These are phyloP conservation scores for Germaria angustata DNA, from an alignment of 2,888 invertebrate species.

Conservation along the genomic window DNA sequence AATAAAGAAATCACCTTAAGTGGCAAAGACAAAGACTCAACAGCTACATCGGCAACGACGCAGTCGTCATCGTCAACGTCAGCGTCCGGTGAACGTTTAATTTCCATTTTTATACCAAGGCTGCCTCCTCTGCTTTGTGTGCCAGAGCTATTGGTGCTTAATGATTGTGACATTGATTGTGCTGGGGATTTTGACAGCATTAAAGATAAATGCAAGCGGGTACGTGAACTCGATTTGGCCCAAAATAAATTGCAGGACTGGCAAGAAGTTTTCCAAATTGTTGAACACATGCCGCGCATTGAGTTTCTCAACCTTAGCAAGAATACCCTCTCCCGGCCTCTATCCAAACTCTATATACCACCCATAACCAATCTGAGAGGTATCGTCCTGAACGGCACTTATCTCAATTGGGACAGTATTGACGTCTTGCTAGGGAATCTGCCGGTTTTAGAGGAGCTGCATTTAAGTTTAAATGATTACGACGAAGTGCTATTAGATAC, in stretches of 20 bases:
- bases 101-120: constrained; percentile 93
- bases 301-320: constrained; percentile 95
- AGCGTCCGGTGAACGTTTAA: constrained; percentile 79
- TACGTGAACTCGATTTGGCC: constrained; percentile 96
- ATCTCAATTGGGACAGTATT: constrained; percentile 91
- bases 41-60: background rate
- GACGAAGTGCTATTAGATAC: constrained; percentile 86
- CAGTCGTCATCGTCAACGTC: constrained; percentile 2
- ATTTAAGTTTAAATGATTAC: constrained; percentile 95
- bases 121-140: constrained; percentile 87
- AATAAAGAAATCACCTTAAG: constrained; percentile 79
- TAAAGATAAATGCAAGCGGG: constrained; percentile 90
- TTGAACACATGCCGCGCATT: constrained; percentile 92
- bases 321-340: constrained; percentile 88
- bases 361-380: constrained; percentile 84
- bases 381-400: constrained; percentile 92
- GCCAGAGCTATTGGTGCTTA: constrained; percentile 91
- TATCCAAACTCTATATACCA: constrained; percentile 80
- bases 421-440: constrained; percentile 87
- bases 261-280: constrained; percentile 93
- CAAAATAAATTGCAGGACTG: constrained; percentile 94
- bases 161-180: constrained; percentile 94
- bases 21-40: constrained; percentile 77
- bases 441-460: constrained; percentile 92
- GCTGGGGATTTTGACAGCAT: constrained; percentile 91